Conservation (phyloP, 2,113 vertebrate genomes). For the Leptodactylus fuscus region DNA sequence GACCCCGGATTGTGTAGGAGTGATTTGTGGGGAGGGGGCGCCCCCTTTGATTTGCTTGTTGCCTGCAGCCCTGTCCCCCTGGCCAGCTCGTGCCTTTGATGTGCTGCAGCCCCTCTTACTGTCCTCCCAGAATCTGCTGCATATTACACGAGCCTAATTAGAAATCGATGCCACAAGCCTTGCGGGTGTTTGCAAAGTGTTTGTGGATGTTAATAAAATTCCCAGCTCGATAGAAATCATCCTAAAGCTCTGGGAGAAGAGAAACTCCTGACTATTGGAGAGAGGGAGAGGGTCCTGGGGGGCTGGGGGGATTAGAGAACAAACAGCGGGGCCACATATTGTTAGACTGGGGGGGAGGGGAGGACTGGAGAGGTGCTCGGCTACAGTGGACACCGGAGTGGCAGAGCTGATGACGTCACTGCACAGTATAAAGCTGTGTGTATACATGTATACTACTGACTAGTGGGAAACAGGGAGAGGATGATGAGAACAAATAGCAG, state of each 20-base stretch:
- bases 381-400: background rate
- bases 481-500: too few species aligned
- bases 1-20: slow-evolving; percentile 58
- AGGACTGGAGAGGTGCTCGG: background rate
- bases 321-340: background rate
- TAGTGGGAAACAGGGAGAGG: too few species aligned
- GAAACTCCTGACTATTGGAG: slow-evolving; percentile 55
- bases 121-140: slow-evolving; percentile 75
- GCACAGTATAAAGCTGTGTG: too few species aligned
- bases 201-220: slow-evolving; percentile 86
- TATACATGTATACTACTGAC: too few species aligned
- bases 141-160: slow-evolving; percentile 84
- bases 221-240: slow-evolving; percentile 66
- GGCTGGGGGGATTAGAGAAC: slow-evolving; percentile 65
- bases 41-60: slow-evolving; percentile 50
- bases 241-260: slow-evolving; percentile 66
- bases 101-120: slow-evolving; percentile 19
- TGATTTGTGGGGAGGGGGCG: slow-evolving; percentile 22
- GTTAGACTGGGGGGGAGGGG: background rate
- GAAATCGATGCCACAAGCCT: slow-evolving; percentile 84
- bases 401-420: too few species aligned
- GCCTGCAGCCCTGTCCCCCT: slow-evolving; percentile 45
- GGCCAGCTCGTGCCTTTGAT: slow-evolving; percentile 50
- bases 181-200: slow-evolving; percentile 85
- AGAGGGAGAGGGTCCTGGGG: slow-evolving; percentile 65